phyloP scores from a whole-genome alignment of 2,888 invertebrate species.

The Papilio protenor region DNA sequence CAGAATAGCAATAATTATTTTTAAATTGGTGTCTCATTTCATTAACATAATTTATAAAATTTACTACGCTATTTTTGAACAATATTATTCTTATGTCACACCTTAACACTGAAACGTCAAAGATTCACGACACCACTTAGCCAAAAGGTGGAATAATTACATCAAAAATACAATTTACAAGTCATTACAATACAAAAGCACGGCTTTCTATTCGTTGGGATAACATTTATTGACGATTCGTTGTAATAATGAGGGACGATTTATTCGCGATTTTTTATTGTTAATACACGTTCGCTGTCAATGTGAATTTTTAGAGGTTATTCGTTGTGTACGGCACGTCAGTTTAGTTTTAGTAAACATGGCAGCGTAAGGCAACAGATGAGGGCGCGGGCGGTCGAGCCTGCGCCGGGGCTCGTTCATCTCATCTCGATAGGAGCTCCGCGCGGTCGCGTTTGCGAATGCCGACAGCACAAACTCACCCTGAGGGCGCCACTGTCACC shows the following conservation, averaged over 20 bases:
- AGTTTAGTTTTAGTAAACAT: conserved; percentile 81
- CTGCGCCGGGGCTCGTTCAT: conserved; percentile 77
- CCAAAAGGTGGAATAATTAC: conserved; percentile 43
- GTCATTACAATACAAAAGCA: conserved; percentile 45
- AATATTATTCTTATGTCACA: conserved; percentile 47
- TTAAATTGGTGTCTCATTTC: conserved; percentile 40
- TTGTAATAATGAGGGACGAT: conserved; percentile 63
- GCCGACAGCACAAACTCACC: conserved; percentile 53
- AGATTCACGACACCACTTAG: conserved; percentile 42
- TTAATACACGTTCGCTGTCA: conserved; percentile 60
- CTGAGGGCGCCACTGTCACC: conserved; percentile 70
- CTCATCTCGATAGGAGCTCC: conserved; percentile 68
- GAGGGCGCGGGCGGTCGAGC: conserved; percentile 78
- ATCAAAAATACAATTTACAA: conserved; percentile 45
- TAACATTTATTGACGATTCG: conserved; percentile 59
- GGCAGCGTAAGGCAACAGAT: conserved; percentile 81
- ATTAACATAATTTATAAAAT: conserved; percentile 32
- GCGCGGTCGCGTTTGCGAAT: conserved; percentile 61
- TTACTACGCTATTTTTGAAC: conserved; percentile 40
- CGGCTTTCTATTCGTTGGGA: conserved; percentile 47
- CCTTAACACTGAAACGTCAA: conserved; percentile 44
- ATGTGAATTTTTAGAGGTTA: conserved; percentile 75
- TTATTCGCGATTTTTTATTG: conserved; percentile 56
- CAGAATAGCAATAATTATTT: conserved; percentile 15
- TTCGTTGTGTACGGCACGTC: conserved; percentile 81